Evolutionary conservation across 2,888 invertebrate genomes (phyloP).

Genomic region (Lampropteryx suffumata): DNA sequence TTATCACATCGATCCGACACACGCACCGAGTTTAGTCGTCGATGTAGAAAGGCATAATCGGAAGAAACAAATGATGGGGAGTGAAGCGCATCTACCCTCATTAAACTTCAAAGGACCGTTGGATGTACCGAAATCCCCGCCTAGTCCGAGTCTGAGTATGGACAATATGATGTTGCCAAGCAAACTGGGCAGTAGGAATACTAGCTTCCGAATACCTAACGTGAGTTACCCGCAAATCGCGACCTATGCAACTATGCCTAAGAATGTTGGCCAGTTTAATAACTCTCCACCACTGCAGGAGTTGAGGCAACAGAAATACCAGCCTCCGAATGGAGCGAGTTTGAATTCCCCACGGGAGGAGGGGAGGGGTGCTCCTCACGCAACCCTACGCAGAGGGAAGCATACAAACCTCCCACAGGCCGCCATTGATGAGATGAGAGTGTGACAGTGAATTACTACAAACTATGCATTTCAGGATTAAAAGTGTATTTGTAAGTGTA

Average conservation of each 20-base stretch:
- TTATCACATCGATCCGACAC: slow-evolving; percentile 89
- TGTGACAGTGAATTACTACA: slow-evolving; percentile 85
- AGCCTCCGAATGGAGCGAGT: slow-evolving; percentile 83
- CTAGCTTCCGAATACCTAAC: slow-evolving; percentile 74
- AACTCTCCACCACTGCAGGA: slow-evolving; percentile 77
- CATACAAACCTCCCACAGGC: slow-evolving; percentile 89
- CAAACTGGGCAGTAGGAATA: slow-evolving; percentile 79
- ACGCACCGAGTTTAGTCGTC: slow-evolving; percentile 91
- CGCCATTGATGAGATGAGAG: slow-evolving; percentile 94
- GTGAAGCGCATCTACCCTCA: slow-evolving; percentile 79
- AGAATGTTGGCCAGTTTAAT: slow-evolving; percentile 82
- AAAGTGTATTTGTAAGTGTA: slow-evolving; percentile 64
- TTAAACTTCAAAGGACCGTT: slow-evolving; percentile 83
- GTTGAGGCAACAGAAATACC: slow-evolving; percentile 82
- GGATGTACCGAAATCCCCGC: slow-evolving; percentile 83
- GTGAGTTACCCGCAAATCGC: slow-evolving; percentile 72
- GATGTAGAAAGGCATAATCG: slow-evolving; percentile 87
- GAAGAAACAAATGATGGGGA: slow-evolving; percentile 73
- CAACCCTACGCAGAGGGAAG: slow-evolving; percentile 69
- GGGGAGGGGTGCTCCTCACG: slow-evolving; percentile 64
- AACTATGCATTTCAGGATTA: slow-evolving; percentile 59
- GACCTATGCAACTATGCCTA: slow-evolving; percentile 83
- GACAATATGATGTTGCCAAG: slow-evolving; percentile 77
- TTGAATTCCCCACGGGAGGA: slow-evolving; percentile 62
- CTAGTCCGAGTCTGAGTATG: slow-evolving; percentile 84